Evolutionary conservation across 2,113 vertebrate species (phyloP), one percentile per base, ranked within the genome.

Genomic region (Lasiurus borealis): DNA sequence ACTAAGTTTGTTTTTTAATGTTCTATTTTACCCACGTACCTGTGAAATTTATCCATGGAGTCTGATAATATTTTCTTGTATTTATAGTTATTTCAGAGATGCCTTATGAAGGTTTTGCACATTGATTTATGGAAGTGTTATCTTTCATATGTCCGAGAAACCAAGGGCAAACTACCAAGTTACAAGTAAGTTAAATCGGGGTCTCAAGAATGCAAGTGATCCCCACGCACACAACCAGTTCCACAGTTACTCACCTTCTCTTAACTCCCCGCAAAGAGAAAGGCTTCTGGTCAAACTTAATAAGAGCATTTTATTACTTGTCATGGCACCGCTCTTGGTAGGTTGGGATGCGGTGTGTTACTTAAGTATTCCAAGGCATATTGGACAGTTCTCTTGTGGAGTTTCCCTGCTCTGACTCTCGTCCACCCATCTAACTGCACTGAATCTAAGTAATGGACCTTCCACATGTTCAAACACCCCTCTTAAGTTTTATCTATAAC

Each of bases 61-160:
- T 97, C 96, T 98, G 93, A 98, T 97, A 89, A 0, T 98, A 86
- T 97, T 97, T 97, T 98, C 95, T 82, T 98, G 59, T 98, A 82
- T 98, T 97, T 95, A 93, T 98, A 99, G 99, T 98, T 99, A 95
- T 99, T 99, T 99, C 99, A 99, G 98, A 99, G 99, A 98, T 99
- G 99, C 98, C 99, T 99, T 97, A 99, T 99, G 99, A 99, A 99
- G 98, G 99, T 99, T 97, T 99, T 99, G 97, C 99, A 99, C 98
- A 99, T 99, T 97, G 99, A 99, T 98, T 99, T 99, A 95, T 99
- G 99, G 99, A 99, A 99, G 98, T 99, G 99, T 98, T 99, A 99
- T 97, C 99, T 99, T 98, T 99, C 99, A 34, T 99, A 99, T 97
- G 99, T 99, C 72, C 99, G 99, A 97, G 99, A 99, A 98, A 99